Base-by-base conservation (phyloP, 2,888 invertebrate species). In the Choristoneura rosaceana region DNA sequence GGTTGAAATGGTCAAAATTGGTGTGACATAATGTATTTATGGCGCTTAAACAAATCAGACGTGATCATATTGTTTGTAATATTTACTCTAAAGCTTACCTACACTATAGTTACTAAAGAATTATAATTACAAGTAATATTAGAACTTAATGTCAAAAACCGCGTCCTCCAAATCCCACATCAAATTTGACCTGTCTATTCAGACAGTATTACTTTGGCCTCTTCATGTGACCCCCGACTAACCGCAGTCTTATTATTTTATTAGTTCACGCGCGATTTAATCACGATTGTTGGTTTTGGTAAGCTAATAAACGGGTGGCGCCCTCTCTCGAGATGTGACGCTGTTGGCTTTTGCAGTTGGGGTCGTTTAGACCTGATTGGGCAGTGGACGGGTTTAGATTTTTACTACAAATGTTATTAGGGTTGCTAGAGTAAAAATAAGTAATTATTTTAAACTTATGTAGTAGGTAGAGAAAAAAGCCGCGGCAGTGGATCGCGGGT, bases 181-280 rank as follows among this genome's bases (percentile, higher is more conserved):
- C 38, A 61, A 61, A 61, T 59, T 43, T 14, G 45, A 45, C 17
- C 45, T 7, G 25, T 43, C 17, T 25, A 12, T 43, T 62, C 62
- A 75, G 75, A 61, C 78, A 76, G 75, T 17, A 41, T 50, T 61
- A 25, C n/a, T 45, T 65, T 58, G 59, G 38, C 58, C 68, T 5
- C 81, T 47, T 25, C 87, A 90, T 93, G 88, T 92, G 87, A 88
- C 47, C 90, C 85, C 9, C 68, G 75, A 73, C 77, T 77, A 69
- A 76, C 75, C 74, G 73, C 79, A 90, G 87, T 89, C 92, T 92
- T 91, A 93, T 93, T 93, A 93, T 92, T 93, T 92, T 91, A 92
- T 93, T 93, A 93, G 93, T 91, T 91, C 87, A 89, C 91, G 93
- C 92, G 90, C 93, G 93, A 94, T 94, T 94, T 93, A 92, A 94